Evolutionary conservation across 2,797 vertebrate species (phyloP), one percentile per base, ranked within the genome.

Genomic region (Danio aesculapii): DNA sequence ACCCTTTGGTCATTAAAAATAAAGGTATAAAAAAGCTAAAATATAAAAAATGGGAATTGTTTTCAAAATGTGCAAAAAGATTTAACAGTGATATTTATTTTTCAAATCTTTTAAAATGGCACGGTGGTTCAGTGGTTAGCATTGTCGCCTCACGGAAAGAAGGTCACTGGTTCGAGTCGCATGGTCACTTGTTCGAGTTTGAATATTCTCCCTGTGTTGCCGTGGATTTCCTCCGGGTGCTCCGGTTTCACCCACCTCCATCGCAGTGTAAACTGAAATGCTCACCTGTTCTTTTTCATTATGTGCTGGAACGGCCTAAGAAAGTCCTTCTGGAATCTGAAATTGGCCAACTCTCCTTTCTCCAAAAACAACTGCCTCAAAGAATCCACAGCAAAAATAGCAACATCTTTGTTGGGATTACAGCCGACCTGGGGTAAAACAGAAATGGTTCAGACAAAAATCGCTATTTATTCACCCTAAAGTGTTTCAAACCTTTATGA

Each of bases 321-420:
- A 86, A 99, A 99, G 90, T 99, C 98, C 87, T 99, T 99, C 89
- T 99, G 98, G 91, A 99, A 99, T 86, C 98, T 94, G 91, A 99
- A 99, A 90, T 99, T 99, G 69, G 97, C 98, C 92, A 99, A 92
- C 86, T 99, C 98, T 50, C 98, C 98, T 85, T 99, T 99, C 89
- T 99, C 98, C 89, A 99, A 90, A 88, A 99, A 99, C 81, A 99
- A 94, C n/a, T 99, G 98, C 88, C 98, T 94, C 88, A 99, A 94
- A 46, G 98, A 99, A 85, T 99, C 98, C 86, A 99, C 97, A 0
- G 98, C 98, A 67, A 99, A 99, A 87, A 99, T 99, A 39, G 98
- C 98, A 74, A 99, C 98, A 73, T 99, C 98, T 93, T 99, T 98
- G 84, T 99, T 99, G 80, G 96, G 94, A 89, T 96, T 99, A 88